A percentile compares a stretch with the other conserved stretches of the same genome.
Evolutionary conservation across 2,888 invertebrate species (phyloP).

Genomic region (Digitonthophagus gazella): DNA sequence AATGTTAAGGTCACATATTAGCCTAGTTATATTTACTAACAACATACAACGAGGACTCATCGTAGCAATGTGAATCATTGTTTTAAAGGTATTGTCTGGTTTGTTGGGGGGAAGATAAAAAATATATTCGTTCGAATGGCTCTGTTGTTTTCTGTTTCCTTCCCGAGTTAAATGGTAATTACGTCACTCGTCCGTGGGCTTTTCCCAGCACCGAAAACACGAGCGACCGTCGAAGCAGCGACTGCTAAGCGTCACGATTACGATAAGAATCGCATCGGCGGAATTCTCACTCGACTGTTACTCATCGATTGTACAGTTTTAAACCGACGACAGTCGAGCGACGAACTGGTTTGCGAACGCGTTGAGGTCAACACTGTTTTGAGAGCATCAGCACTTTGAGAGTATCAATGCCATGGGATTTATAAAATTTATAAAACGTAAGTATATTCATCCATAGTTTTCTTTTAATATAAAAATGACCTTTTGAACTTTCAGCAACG

Average conservation of each 20-base stretch:
- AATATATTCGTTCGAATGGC: not conserved
- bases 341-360: not conserved
- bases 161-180: not conserved
- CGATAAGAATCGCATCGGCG: not conserved
- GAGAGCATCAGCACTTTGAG: not conserved
- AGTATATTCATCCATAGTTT: too few relatives aligned
- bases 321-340: not conserved
- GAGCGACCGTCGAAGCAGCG: not conserved
- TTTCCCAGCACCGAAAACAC: not conserved
- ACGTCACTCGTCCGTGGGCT: not conserved
- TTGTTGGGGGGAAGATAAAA: not conserved
- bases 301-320: not conserved
- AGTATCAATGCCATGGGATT: not conserved
- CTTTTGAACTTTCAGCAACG: too few relatives aligned
- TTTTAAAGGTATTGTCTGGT: not conserved
- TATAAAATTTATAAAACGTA: not conserved
- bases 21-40: not conserved
- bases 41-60: not conserved
- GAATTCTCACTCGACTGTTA: not conserved
- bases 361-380: not conserved
- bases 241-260: not conserved
- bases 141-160: not conserved
- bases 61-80: not conserved
- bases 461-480: too few relatives aligned
- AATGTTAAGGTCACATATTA: not conserved